These are phyloP conservation scores for Heliconius eleuchia DNA, from an alignment of 1,140 invertebrate genomes.

Conservation along the genomic window DNA sequence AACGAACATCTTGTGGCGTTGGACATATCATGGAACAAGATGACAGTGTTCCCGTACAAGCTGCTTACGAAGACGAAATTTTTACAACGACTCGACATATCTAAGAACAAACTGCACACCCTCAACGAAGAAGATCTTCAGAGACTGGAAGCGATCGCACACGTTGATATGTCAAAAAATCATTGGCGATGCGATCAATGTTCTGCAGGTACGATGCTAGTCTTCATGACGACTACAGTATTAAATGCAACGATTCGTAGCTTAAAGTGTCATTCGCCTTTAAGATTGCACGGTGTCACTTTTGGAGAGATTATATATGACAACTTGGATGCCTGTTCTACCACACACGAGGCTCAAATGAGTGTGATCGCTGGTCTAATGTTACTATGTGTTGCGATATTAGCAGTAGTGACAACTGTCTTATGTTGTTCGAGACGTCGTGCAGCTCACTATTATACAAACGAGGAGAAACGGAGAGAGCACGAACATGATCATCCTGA, in stretches of 20 bases:
- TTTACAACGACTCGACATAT: slow-evolving; percentile 84
- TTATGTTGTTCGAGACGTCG: slow-evolving; percentile 84
- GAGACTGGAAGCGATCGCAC: slow-evolving; percentile 78
- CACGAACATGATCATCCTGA: slow-evolving; percentile 79
- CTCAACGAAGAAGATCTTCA: slow-evolving; percentile 82
- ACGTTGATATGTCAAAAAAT: slow-evolving; percentile 83
- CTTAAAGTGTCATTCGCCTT: slow-evolving; percentile 80
- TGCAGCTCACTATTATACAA: slow-evolving; percentile 87
- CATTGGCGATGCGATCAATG: slow-evolving; percentile 87
- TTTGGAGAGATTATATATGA: slow-evolving; percentile 76
- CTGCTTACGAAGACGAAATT: slow-evolving; percentile 81
- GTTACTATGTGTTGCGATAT: slow-evolving; percentile 78
- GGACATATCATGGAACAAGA: slow-evolving; percentile 83
- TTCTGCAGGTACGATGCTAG: slow-evolving; percentile 82
- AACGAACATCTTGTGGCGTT: slow-evolving; percentile 69
- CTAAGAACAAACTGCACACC: slow-evolving; percentile 83
- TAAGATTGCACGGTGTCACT: slow-evolving; percentile 75
- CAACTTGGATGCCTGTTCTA: slow-evolving; percentile 81
- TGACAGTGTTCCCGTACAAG: slow-evolving; percentile 81
- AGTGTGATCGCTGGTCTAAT: slow-evolving; percentile 83
- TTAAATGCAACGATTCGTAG: slow-evolving; percentile 76
- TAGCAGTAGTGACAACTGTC: slow-evolving; percentile 77
- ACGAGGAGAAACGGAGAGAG: slow-evolving; percentile 85
- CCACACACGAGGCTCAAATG: slow-evolving; percentile 80
- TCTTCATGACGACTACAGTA: slow-evolving; percentile 79